These are phyloP conservation scores for Nymphalis io DNA, from an alignment of 1,140 invertebrate genomes.

Conservation along the genomic window DNA sequence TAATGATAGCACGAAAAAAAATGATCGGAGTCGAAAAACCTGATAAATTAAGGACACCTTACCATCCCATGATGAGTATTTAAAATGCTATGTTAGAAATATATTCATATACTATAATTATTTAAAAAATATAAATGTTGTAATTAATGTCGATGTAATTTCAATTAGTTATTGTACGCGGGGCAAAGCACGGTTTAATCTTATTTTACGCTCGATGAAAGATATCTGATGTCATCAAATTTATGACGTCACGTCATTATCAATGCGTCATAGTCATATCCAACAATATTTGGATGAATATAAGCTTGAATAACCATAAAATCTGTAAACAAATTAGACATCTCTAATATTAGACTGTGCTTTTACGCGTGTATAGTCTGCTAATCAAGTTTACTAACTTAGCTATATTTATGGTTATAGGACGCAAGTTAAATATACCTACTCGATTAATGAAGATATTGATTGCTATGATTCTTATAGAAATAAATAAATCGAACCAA, in stretches of 20 bases:
- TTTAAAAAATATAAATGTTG: slow-evolving; percentile 29
- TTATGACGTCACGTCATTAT: not conserved
- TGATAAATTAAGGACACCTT: slow-evolving; percentile 58
- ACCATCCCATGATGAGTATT: slow-evolving; percentile 16
- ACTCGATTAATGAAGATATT: not conserved
- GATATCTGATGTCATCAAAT: not conserved
- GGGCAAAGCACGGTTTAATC: slow-evolving; percentile 24
- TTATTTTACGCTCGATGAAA: not conserved
- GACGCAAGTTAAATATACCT: slow-evolving; percentile 42
- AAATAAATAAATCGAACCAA: slow-evolving; percentile 53
- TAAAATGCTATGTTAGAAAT: slow-evolving; percentile 24
- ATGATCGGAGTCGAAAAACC: slow-evolving; percentile 63
- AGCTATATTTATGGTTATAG: slow-evolving; percentile 24
- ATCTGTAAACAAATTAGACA: too few species aligned
- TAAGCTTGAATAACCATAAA: too few species aligned
- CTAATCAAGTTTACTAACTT: slow-evolving; percentile 19
- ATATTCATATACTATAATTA: slow-evolving; percentile 23
- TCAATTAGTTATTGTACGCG: slow-evolving; percentile 3
- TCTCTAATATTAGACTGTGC: not conserved
- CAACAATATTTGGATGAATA: too few species aligned
- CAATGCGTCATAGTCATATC: too few species aligned
- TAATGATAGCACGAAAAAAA: slow-evolving; percentile 20
- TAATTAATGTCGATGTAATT: slow-evolving; percentile 16
- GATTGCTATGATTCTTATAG: slow-evolving; percentile 10
- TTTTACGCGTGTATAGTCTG: slow-evolving; percentile 7